Base-by-base conservation (phyloP, 2,797 vertebrate species). In the Pseudomugil tenellus region DNA sequence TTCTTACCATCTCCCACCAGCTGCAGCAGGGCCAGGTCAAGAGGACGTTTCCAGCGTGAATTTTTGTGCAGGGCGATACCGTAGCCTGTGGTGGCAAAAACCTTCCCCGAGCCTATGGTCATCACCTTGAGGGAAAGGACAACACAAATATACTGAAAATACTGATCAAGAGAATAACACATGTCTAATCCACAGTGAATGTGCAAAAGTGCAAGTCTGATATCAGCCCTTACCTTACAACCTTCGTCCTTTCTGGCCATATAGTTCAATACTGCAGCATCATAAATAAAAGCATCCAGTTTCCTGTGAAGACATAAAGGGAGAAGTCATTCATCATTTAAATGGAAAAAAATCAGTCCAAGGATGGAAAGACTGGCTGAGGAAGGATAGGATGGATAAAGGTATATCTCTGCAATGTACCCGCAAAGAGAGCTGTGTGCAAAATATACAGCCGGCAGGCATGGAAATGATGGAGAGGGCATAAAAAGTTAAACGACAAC, bases 221-320 rank as follows among this genome's bases (percentile, higher is more conserved):
- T n/a, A 26, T 69, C 83, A 49, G 92, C 93, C 78, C 96, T 95
- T 52, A 97, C 95, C 92, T 97, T 97, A 92, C 96, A 97, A 86
- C 96, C 96, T 91, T 97, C 96, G 74, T 97, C 96, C 91, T 97
- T 97, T 79, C 96, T 94, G 70, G 96, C 96, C 96, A 97, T 97
- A 90, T 97, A 97, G 93, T 97, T 97, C 79, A 97, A 94, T 84
- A 97, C 96, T 17, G 96, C 96, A 3, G 96, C 96, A 25, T 97
- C 96, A 28, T 97, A 97, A 93, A 97, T 97, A 93, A 97, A 97
- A 77, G 96, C 96, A 57, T 97, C 96, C 90, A 97, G 94, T 91
- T 97, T 97, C 89, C 96, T 97, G 93, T 84, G 78, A 80, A 77
- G 72, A 74, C 83, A 86, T 74, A 59, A 81, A 77, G 84, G 67